Base-by-base conservation (phyloP, 2,888 invertebrate species). In the Chouioia cunea region DNA sequence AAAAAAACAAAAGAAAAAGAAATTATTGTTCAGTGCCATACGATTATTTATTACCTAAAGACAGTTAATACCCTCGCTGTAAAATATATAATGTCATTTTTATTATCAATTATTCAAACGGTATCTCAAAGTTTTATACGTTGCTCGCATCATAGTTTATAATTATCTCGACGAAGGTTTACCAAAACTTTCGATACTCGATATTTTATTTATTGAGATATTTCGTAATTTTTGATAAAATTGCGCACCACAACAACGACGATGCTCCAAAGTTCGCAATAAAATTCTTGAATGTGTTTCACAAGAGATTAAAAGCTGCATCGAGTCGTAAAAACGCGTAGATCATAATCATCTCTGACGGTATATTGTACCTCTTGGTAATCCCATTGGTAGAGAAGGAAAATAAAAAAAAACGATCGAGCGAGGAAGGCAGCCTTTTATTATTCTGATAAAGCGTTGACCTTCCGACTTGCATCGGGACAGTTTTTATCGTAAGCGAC, bases 401-500 rank as follows among this genome's bases (percentile, higher is more conserved):
- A 6, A 27, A 4, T 20, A 6, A 0, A 2, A 43, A 10, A 2
- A 46, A 16, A 10, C 20, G 20, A 56, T n/a, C n/a, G 43, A 47
- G 47, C n/a, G 27, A 46, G 27, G 53, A 50, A 54, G n/a, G 23
- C 36, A 8, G 53, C 27, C 36, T 52, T 66, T 58, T 65, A 66
- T 71, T 62, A 53, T 44, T 22, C 44, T 63, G 66, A 71, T 71
- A 67, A 68, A 65, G 56, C 60, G 58, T 12, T 18, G 71, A 74
- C 75, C 75, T 74, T 76, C 65, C 57, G 56, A 43, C 62, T 54
- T 16, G 43, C 50, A 71, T 76, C 73, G 53, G 73, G 71, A 72
- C 68, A 69, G 65, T 77, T 76, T 71, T 77, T 74, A 74, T 73
- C 67, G 65, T 53, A 50, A 54, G 63, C 36, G 64, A 52, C 73